A percentile compares a stretch with the other conserved stretches of the same genome.
phyloP scores from a whole-genome alignment of 2,797 vertebrate species.

The Pangasius macronema region DNA sequence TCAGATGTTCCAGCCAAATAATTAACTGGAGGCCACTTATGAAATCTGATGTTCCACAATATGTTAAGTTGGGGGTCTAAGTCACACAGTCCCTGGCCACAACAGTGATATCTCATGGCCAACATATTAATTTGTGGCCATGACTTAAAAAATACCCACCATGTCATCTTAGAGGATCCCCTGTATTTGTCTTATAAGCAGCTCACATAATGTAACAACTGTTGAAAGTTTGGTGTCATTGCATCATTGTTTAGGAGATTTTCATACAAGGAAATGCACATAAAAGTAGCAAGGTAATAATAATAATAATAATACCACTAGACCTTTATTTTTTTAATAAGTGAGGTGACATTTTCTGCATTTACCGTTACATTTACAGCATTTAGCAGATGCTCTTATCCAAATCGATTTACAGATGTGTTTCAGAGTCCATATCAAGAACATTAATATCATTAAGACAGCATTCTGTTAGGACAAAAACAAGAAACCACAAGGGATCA shows the following conservation, averaged over 20 bases:
- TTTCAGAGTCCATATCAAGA: background rate
- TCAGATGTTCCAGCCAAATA: background rate
- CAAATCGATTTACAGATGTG: background rate
- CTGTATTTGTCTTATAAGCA: background rate
- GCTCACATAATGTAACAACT: background rate
- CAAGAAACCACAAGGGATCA: background rate
- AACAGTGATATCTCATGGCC: background rate
- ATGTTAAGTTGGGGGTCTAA: background rate
- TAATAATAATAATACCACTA: background rate
- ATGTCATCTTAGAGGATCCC: background rate
- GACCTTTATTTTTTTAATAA: too few relatives aligned
- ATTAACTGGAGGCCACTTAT: background rate
- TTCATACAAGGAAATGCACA: background rate
- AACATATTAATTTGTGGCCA: background rate
- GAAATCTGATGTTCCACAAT: background rate
- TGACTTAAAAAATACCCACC: background rate
- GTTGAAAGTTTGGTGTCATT: background rate
- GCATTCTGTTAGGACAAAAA: background rate
- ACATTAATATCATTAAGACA: background rate
- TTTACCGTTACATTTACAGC: background rate
- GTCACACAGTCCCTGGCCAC: background rate
- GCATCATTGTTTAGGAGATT: background rate
- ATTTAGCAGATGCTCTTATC: background rate
- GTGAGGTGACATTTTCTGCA: background rate
- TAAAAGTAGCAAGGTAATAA: background rate